Percentiles rank a stretch among this genome's conserved stretches.
Conservation (phyloP, 2,113 vertebrate species). For the Kobus ellipsiprymnus region DNA sequence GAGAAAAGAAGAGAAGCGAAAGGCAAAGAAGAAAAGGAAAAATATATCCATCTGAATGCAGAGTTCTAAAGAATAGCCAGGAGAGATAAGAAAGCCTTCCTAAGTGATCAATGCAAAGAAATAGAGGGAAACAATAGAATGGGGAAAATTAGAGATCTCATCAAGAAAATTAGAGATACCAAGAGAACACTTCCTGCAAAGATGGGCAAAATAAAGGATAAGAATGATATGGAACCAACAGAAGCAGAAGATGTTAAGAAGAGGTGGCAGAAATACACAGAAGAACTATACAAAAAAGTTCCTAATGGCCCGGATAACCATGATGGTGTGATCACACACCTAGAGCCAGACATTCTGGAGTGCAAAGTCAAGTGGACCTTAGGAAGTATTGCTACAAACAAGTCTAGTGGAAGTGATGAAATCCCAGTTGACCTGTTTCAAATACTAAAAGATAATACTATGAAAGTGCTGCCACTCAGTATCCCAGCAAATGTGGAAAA, state of each 20-base stretch:
- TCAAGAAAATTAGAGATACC: background rate
- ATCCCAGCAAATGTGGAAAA: background rate
- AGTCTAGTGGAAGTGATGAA: background rate
- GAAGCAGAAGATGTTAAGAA: background rate
- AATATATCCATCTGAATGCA: background rate
- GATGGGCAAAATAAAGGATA: background rate
- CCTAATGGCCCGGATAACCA: background rate
- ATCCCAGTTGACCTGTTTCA: background rate
- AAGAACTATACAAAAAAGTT: background rate
- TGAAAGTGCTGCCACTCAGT: background rate
- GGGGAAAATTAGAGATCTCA: background rate
- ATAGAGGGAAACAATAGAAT: background rate
- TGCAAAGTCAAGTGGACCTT: background rate
- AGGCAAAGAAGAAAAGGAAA: background rate
- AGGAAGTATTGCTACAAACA: background rate
- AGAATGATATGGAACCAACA: background rate
- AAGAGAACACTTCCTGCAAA: background rate
- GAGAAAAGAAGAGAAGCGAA: background rate
- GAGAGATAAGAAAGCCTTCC: background rate
- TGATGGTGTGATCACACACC: background rate
- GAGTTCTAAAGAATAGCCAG: background rate
- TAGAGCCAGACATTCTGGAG: background rate
- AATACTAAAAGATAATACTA: background rate
- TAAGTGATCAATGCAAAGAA: background rate
- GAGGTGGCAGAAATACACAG: background rate